phyloP scores from a whole-genome alignment of 2,113 vertebrate species.

The Thalassoma bifasciatum region DNA sequence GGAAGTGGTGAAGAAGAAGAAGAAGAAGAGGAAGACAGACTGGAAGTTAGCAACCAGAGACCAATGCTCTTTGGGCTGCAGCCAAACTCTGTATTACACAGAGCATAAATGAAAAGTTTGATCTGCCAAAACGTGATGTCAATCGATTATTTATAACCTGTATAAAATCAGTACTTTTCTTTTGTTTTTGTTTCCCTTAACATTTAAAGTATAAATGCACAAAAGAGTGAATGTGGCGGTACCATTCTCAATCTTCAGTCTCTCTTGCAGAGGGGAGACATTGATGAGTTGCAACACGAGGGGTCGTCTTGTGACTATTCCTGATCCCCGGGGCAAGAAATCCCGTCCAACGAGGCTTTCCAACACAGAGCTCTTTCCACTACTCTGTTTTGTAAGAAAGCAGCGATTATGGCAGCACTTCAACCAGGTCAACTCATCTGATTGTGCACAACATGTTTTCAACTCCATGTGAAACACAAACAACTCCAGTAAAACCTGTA shows the following conservation, averaged over 20 bases:
- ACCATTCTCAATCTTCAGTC: constrained; percentile 78
- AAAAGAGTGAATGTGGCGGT: constrained; percentile 5
- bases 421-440: background rate
- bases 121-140: background rate
- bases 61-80: background rate
- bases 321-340: constrained; percentile 85
- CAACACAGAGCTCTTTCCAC: constrained; percentile 86
- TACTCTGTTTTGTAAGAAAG: constrained; percentile 78
- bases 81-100: constrained; percentile 3
- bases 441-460: background rate
- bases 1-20: constrained; percentile 48
- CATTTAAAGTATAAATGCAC: background rate
- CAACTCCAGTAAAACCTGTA: no score
- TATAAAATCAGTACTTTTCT: background rate
- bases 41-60: constrained; percentile 52
- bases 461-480: background rate
- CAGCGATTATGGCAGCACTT: background rate
- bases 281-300: constrained; percentile 86
- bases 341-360: constrained; percentile 85
- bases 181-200: no score
- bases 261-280: constrained; percentile 76
- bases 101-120: constrained; percentile 2
- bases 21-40: constrained; percentile 57
- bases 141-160: background rate
- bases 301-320: constrained; percentile 85